Evolutionary conservation across 2,113 vertebrate genomes (phyloP).

Genomic region (Condylura cristata): DNA sequence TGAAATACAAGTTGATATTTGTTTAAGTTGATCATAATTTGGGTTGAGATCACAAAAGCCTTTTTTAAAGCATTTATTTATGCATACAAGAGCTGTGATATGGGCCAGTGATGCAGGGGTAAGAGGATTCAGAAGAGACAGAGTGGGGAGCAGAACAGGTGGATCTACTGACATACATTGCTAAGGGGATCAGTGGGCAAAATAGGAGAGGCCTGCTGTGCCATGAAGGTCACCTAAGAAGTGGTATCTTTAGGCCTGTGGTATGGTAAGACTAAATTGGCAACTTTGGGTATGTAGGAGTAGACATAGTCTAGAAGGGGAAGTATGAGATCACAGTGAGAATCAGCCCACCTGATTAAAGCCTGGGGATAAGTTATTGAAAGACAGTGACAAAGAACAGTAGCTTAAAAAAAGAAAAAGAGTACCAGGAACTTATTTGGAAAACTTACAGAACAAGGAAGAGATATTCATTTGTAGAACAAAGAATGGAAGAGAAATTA

Average conservation of each 20-base stretch:
- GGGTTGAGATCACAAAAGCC: neutral
- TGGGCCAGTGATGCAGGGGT: too few relatives aligned
- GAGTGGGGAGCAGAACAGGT: too few relatives aligned
- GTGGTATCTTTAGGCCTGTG: neutral
- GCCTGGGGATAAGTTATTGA: neutral
- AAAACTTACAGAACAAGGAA: neutral
- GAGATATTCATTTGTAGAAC: neutral
- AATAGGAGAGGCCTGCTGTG: too few relatives aligned
- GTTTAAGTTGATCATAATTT: neutral
- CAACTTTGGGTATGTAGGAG: neutral
- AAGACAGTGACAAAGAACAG: neutral
- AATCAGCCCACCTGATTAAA: neutral
- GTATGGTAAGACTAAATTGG: neutral
- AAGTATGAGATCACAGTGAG: neutral
- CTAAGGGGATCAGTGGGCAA: too few relatives aligned
- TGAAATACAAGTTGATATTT: neutral
- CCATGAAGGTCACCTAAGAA: too few relatives aligned
- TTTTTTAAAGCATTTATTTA: too few relatives aligned
- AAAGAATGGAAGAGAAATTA: neutral
- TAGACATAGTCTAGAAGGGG: neutral
- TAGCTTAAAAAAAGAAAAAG: neutral
- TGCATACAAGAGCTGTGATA: too few relatives aligned
- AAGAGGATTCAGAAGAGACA: too few relatives aligned
- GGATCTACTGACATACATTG: too few relatives aligned
- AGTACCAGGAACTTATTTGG: neutral